Evolutionary conservation across 1,140 invertebrate species (phyloP).

Genomic region (Caenorhabditis briggsae): DNA sequence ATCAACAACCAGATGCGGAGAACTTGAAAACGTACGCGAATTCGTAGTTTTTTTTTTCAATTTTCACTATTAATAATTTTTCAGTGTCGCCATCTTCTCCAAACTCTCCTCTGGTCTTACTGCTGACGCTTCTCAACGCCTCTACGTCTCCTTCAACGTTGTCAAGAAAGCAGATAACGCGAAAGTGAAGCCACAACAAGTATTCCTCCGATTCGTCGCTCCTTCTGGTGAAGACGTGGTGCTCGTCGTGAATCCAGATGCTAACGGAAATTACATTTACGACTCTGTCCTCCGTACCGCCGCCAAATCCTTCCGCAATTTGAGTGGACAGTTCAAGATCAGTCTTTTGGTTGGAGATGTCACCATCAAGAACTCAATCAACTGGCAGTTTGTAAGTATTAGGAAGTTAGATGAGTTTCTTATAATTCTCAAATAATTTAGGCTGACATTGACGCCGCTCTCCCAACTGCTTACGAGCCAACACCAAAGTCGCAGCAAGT

Average conservation of each 20-base stretch:
- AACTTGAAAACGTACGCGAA: constrained; percentile 47
- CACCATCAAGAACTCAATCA: constrained; percentile 88
- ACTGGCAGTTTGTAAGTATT: constrained; percentile 84
- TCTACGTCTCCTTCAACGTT: constrained; percentile 60
- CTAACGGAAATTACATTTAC: constrained; percentile 49
- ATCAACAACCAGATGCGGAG: constrained; percentile 21
- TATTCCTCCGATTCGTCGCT: constrained; percentile 65
- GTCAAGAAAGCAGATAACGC: constrained; percentile 56
- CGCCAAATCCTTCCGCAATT: constrained; percentile 84
- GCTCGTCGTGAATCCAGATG: constrained; percentile 52
- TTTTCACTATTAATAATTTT: not conserved
- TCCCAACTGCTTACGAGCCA: constrained; percentile 30
- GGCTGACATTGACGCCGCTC: constrained; percentile 61
- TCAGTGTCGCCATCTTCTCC: constrained; percentile 60
- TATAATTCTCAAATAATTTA: constrained; percentile 16
- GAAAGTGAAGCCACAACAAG: constrained; percentile 58
- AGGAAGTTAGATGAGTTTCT: not conserved
- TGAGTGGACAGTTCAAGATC: constrained; percentile 87
- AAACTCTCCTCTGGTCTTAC: constrained; percentile 29
- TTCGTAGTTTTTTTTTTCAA: not conserved
- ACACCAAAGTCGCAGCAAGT: constrained; percentile 71
- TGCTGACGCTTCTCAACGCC: constrained; percentile 50
- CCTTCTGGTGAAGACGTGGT: constrained; percentile 49
- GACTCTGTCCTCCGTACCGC: constrained; percentile 83
- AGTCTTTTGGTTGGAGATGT: constrained; percentile 91